Conservation (phyloP, 2,113 vertebrate genomes). For the Saguinus imperator region DNA sequence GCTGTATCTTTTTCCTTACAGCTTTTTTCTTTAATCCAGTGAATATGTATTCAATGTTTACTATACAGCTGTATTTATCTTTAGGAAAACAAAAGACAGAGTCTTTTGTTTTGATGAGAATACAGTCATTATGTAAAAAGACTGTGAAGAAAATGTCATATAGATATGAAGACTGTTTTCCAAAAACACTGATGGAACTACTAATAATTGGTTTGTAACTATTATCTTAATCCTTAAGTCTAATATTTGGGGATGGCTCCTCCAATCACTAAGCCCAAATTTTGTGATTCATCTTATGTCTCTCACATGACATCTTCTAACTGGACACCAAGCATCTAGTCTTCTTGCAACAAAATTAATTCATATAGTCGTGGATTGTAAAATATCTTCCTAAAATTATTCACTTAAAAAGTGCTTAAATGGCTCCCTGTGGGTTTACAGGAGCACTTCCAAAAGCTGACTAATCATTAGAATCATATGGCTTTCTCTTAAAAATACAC, state of each 20-base stretch:
- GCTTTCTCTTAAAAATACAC: not conserved
- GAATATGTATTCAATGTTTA: not conserved
- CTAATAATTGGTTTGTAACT: not conserved
- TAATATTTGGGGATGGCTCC: not conserved
- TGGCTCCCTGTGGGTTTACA: not conserved
- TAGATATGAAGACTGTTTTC: not conserved
- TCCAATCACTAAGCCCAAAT: not conserved
- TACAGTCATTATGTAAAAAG: not conserved
- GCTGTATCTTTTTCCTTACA: not conserved
- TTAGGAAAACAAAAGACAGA: not conserved
- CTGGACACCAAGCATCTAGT: not conserved
- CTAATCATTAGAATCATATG: not conserved
- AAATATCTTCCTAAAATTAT: not conserved
- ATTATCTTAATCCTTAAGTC: not conserved
- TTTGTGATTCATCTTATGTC: not conserved
- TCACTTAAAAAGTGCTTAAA: not conserved
- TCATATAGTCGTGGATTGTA: not conserved
- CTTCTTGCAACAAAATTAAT: not conserved
- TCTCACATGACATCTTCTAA: not conserved
- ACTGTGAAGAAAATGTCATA: not conserved
- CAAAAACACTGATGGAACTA: not conserved
- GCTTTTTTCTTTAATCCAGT: not conserved
- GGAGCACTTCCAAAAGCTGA: not conserved
- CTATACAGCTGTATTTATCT: not conserved
- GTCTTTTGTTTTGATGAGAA: not conserved